Evolutionary conservation across 2,888 invertebrate genomes (phyloP).

Genomic region (Pachydiplax longipennis): DNA sequence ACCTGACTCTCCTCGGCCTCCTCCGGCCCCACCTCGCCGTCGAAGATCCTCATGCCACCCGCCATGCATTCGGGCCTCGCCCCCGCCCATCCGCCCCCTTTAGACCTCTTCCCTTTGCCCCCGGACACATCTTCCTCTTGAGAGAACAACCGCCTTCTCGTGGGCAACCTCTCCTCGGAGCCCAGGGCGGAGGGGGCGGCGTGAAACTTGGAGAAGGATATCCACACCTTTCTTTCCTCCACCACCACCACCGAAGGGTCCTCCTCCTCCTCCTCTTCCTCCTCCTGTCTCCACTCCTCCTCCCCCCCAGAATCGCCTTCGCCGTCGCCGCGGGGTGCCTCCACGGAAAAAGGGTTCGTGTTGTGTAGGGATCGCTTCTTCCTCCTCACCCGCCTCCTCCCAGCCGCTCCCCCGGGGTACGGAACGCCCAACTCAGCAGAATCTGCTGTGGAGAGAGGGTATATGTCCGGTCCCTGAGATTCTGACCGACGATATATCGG

Average conservation of each 20-base stretch:
- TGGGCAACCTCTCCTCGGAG: slow-evolving; percentile 25
- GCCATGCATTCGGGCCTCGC: slow-evolving; percentile 26
- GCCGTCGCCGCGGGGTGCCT: slow-evolving; percentile 16
- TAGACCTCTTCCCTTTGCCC: background rate
- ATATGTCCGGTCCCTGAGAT: background rate
- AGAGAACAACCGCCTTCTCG: slow-evolving; percentile 7
- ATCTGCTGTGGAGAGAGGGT: background rate
- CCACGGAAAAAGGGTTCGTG: slow-evolving; percentile 4
- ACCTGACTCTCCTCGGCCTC: slow-evolving; percentile 33
- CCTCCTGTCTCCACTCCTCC: background rate
- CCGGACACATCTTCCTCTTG: background rate
- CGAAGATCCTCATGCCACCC: slow-evolving; percentile 28
- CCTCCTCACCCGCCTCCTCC: background rate
- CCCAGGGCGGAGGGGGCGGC: slow-evolving; percentile 67
- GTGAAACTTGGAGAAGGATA: slow-evolving; percentile 84
- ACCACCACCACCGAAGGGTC: background rate
- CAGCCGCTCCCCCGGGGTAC: background rate
- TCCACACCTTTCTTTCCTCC: slow-evolving; percentile 75
- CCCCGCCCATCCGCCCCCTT: slow-evolving; percentile 31
- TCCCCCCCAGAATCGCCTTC: background rate
- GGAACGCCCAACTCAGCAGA: background rate
- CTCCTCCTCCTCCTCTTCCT: background rate
- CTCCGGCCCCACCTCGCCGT: slow-evolving; percentile 27
- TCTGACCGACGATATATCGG: background rate
- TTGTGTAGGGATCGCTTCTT: background rate